phyloP scores from a whole-genome alignment of 2,888 invertebrate genomes.

The Drosophila helvetica region DNA sequence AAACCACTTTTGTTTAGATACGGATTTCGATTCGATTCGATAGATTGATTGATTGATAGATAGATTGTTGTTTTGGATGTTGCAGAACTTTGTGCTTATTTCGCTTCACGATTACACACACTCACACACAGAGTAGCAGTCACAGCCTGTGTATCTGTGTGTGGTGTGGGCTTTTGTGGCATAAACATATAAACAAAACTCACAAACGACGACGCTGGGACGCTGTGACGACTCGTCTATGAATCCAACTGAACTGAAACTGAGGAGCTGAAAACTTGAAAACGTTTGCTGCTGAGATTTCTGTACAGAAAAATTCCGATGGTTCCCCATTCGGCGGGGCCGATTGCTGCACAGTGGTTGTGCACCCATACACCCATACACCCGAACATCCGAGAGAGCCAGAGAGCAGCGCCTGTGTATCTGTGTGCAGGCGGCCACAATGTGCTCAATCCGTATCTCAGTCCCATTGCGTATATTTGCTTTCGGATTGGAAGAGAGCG shows the following conservation, averaged over 20 bases:
- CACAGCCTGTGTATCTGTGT: slow-evolving; percentile 9
- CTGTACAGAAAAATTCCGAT: slow-evolving; percentile 74
- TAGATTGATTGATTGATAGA: slow-evolving; percentile 13
- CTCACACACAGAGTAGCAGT: slow-evolving; percentile 30
- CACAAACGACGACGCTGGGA: slow-evolving; percentile 67
- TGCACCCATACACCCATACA: slow-evolving; percentile 21
- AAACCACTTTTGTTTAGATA: slow-evolving; percentile 39
- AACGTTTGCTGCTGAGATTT: slow-evolving; percentile 57
- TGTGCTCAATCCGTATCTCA: slow-evolving; percentile 25
- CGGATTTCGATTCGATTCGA: slow-evolving; percentile 16
- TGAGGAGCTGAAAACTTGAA: slow-evolving; percentile 51
- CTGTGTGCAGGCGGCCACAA: slow-evolving; percentile 23
- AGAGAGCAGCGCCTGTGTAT: slow-evolving; percentile 26
- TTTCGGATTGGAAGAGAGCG: slow-evolving; percentile 52
- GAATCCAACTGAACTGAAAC: slow-evolving; percentile 75
- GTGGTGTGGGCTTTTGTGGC: slow-evolving; percentile 35
- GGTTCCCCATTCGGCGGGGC: slow-evolving; percentile 39
- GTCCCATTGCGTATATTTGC: slow-evolving; percentile 48
- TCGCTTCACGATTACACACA: slow-evolving; percentile 28
- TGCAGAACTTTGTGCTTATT: slow-evolving; percentile 51
- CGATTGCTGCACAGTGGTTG: slow-evolving; percentile 63
- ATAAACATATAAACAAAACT: slow-evolving; percentile 77
- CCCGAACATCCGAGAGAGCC: slow-evolving; percentile 24
- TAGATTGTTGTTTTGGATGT: slow-evolving; percentile 23
- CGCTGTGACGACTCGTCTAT: slow-evolving; percentile 64